Conservation (phyloP, 1,140 invertebrate species). For the Eueides isabella region DNA sequence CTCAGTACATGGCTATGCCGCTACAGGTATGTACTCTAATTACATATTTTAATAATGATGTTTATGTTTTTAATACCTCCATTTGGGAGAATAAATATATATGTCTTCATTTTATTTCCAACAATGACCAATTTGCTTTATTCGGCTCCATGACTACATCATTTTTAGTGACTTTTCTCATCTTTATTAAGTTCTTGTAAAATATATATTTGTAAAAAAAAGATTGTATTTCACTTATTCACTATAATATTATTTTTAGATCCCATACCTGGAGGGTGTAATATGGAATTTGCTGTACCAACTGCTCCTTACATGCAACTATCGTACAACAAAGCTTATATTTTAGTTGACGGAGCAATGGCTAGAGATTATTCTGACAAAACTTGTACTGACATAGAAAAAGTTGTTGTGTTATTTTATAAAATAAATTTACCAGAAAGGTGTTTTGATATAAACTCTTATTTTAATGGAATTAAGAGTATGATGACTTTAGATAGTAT, state of each 20-base stretch:
- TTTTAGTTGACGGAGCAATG: slow-evolving; percentile 84
- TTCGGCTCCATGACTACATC: no score
- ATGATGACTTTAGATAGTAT: slow-evolving; percentile 86
- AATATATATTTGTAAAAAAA: no score
- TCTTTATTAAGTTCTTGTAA: no score
- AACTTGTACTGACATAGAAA: slow-evolving; percentile 59
- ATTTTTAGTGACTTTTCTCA: no score
- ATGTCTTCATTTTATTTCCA: no score
- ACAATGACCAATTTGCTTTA: no score
- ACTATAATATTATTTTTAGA: slow-evolving; percentile 81
- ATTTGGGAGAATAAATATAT: no score
- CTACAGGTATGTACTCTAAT: slow-evolving; percentile 72
- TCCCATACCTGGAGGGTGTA: slow-evolving; percentile 91
- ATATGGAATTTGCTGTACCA: slow-evolving; percentile 86
- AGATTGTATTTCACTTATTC: no score
- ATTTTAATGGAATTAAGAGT: slow-evolving; percentile 84
- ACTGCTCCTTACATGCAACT: slow-evolving; percentile 86
- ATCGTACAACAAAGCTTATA: slow-evolving; percentile 75
- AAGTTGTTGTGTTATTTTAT: slow-evolving; percentile 83
- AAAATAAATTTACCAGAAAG: slow-evolving; percentile 84
- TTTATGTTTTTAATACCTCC: no score
- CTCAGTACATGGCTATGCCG: slow-evolving; percentile 82
- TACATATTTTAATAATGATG: slow-evolving; percentile 5
- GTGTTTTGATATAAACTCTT: slow-evolving; percentile 82
- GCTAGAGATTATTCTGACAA: slow-evolving; percentile 70